Evolutionary conservation across 2,888 invertebrate species (phyloP).

Genomic region (Watsonalla binaria): DNA sequence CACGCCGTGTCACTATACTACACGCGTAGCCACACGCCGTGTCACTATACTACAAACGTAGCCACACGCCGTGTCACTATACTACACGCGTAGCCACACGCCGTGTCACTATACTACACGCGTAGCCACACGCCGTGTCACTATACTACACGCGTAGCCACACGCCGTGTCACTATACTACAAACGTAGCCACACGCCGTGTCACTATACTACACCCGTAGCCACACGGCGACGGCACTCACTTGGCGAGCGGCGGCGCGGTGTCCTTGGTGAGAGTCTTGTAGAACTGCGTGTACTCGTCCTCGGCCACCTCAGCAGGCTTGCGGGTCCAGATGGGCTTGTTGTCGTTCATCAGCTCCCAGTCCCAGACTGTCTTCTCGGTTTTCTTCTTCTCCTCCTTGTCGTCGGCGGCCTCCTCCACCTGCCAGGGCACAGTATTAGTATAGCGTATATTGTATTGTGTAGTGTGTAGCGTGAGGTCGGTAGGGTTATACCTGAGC

Average conservation of each 20-base stretch:
- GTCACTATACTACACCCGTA: constrained; percentile 21
- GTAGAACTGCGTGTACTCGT: constrained; percentile 97
- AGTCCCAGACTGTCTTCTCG: constrained; percentile 98
- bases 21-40: constrained; percentile 41
- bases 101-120: constrained; percentile 17
- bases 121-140: constrained; percentile 27
- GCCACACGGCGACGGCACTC: too few relatives aligned
- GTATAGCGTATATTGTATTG: constrained; percentile 22
- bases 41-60: constrained; percentile 21
- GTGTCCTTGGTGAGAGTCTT: constrained; percentile 95
- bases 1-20: not conserved
- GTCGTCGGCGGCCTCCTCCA: constrained; percentile 85
- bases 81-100: constrained; percentile 41
- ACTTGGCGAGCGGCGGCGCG: constrained; percentile 88
- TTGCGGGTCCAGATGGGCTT: constrained; percentile 99
- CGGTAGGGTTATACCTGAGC: constrained; percentile 19
- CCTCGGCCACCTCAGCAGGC: constrained; percentile 87
- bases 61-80: constrained; percentile 22
- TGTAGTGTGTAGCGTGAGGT: not conserved
- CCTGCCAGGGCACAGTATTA: constrained; percentile 75
- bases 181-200: constrained; percentile 41
- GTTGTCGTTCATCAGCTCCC: constrained; percentile 96
- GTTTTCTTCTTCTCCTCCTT: constrained; percentile 85
- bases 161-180: not conserved
- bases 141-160: constrained; percentile 39